Evolutionary conservation across 2,113 vertebrate genomes (phyloP).

Genomic region (Anoura caudifer): DNA sequence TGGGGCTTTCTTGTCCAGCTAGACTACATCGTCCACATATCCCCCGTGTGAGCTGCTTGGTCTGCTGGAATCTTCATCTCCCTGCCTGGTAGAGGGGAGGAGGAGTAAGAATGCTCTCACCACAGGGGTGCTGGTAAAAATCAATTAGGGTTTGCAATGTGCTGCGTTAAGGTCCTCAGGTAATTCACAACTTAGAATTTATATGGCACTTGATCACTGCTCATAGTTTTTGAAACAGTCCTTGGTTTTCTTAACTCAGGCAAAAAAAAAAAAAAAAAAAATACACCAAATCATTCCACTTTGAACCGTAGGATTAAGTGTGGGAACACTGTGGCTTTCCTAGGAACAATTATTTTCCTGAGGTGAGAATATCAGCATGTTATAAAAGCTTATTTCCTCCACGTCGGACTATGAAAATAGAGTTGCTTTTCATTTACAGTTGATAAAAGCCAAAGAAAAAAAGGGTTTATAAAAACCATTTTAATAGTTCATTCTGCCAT

Average conservation of each 20-base stretch:
- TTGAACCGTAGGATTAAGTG: conserved; percentile 22
- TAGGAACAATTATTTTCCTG: conserved; percentile 45
- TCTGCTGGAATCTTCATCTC: not conserved
- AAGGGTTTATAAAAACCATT: not conserved
- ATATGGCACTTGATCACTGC: not conserved
- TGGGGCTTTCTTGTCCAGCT: not conserved
- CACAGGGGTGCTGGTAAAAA: conserved; percentile 34
- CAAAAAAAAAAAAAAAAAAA: conserved; percentile 15
- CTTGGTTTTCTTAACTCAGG: conserved; percentile 22
- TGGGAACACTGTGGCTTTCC: conserved; percentile 28
- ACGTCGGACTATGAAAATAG: conserved; percentile 24
- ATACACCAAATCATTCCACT: not conserved
- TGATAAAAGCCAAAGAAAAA: conserved; percentile 25
- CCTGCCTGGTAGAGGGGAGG: not conserved
- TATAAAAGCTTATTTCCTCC: conserved; percentile 32
- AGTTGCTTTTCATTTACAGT: conserved; percentile 19
- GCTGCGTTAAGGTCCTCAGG: not conserved
- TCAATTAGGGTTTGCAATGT: conserved; percentile 57
- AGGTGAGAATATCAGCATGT: conserved; percentile 42
- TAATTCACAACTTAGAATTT: conserved; percentile 19
- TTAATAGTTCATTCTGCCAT: conserved; percentile 10
- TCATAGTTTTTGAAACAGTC: conserved; percentile 27
- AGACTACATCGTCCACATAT: not conserved
- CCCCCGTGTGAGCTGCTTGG: not conserved
- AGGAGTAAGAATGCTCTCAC: not conserved